phyloP scores from a whole-genome alignment of 2,113 vertebrate species.

The Ptychochromis oligacanthus region DNA sequence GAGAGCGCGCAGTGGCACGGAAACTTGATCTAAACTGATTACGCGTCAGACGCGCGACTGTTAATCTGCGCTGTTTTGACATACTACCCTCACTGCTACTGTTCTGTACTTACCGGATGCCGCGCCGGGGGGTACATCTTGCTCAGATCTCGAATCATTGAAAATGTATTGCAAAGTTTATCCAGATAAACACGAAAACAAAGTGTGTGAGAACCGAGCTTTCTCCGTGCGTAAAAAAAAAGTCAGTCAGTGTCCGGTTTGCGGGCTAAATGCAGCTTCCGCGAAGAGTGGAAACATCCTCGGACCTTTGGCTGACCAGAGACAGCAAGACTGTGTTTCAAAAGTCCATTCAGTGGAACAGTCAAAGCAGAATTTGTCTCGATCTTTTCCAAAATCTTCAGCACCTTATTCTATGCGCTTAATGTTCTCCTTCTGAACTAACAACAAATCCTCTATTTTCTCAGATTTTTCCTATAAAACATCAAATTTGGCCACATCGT shows the following conservation, averaged over 20 bases:
- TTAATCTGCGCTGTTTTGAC: slow-evolving; percentile 58
- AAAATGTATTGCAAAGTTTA: slow-evolving; percentile 65
- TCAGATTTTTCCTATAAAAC: neutral
- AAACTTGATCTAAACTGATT: slow-evolving; percentile 69
- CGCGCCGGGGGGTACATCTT: slow-evolving; percentile 79
- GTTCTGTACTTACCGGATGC: slow-evolving; percentile 73
- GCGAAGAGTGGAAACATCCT: slow-evolving; percentile 43
- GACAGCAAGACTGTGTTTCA: neutral
- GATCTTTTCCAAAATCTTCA: slow-evolving; percentile 32
- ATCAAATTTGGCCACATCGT: slow-evolving; percentile 42
- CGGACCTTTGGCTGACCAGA: slow-evolving; percentile 2
- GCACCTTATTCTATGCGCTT: slow-evolving; percentile 18
- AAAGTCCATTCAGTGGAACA: slow-evolving; percentile 46
- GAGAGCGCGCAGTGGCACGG: slow-evolving; percentile 67
- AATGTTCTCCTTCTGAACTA: slow-evolving; percentile 6
- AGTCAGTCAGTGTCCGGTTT: slow-evolving; percentile 36
- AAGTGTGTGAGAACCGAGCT: slow-evolving; percentile 14
- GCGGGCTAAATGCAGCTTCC: slow-evolving; percentile 26
- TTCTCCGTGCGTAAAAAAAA: slow-evolving; percentile 61
- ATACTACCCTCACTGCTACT: slow-evolving; percentile 10
- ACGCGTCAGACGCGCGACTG: slow-evolving; percentile 61
- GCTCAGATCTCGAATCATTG: slow-evolving; percentile 80
- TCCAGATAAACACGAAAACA: slow-evolving; percentile 51
- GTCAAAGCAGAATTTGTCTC: slow-evolving; percentile 28
- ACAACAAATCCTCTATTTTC: slow-evolving; percentile 7